Evolutionary conservation across 1,140 invertebrate genomes (phyloP).

Genomic region (Drosophila ogumai): DNA sequence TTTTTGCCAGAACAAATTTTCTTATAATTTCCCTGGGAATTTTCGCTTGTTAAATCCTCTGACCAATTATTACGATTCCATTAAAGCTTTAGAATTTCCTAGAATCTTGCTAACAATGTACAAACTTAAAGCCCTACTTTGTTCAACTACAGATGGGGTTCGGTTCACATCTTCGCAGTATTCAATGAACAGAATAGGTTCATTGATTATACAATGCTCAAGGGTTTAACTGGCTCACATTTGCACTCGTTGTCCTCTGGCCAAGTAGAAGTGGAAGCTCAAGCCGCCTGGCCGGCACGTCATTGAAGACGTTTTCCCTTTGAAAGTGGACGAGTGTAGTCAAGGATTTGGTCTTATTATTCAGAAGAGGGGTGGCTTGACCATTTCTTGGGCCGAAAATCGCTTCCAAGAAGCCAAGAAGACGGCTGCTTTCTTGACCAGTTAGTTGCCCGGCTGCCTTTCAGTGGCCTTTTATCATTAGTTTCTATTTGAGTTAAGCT

Average conservation of each 20-base stretch:
- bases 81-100: conserved; percentile 4
- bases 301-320: conserved; percentile 27
- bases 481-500: conserved; percentile 68
- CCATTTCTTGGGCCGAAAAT: conserved; percentile 18
- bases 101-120: neutral
- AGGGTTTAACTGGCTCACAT: conserved; percentile 24
- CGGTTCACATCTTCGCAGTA: conserved; percentile 12
- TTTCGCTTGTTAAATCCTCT: neutral
- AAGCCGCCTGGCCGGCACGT: conserved; percentile 8
- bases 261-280: conserved; percentile 5
- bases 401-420: conserved; percentile 3
- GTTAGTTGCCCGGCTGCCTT: conserved; percentile 8
- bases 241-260: conserved; percentile 22
- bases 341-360: conserved; percentile 43
- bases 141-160: neutral
- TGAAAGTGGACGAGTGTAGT: conserved; percentile 12
- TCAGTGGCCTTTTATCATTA: conserved; percentile 40
- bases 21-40: too few species aligned
- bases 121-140: conserved; percentile 14
- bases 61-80: neutral
- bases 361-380: conserved; percentile 13
- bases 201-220: conserved; percentile 19
- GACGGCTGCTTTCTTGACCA: conserved; percentile 21
- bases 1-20: neutral
- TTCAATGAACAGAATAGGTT: conserved; percentile 27